Evolutionary conservation across 2,888 invertebrate species (phyloP).

Genomic region (Heteromyza rotundicornis): DNA sequence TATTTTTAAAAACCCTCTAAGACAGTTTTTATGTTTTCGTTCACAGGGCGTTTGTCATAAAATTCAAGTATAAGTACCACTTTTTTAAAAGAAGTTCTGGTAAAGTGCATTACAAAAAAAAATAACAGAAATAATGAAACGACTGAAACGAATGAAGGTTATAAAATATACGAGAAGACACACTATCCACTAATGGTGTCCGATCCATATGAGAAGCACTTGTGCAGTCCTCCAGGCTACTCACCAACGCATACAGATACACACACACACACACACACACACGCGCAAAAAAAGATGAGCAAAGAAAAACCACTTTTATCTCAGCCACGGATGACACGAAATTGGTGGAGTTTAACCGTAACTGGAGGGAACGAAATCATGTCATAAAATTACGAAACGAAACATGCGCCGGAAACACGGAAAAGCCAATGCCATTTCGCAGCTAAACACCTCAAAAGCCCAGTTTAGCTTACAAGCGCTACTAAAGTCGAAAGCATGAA

Average conservation of each 20-base stretch:
- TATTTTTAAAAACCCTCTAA: too few relatives aligned
- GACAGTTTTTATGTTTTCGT: too few relatives aligned
- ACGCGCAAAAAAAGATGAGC: background rate
- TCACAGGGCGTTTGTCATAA: too few relatives aligned
- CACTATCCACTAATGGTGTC: too few relatives aligned
- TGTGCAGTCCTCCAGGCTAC: too few relatives aligned
- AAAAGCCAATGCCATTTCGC: slow-evolving; percentile 17
- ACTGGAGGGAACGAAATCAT: background rate
- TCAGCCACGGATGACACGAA: slow-evolving; percentile 45
- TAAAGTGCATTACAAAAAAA: background rate
- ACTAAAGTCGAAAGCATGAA: background rate
- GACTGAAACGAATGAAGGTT: too few relatives aligned
- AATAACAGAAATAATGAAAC: too few relatives aligned
- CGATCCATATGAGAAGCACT: background rate
- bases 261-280: too few relatives aligned
- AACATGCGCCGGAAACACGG: background rate
- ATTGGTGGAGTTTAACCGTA: slow-evolving; percentile 29
- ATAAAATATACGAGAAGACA: too few relatives aligned
- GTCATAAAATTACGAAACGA: background rate
- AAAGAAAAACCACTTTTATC: slow-evolving; percentile 33
- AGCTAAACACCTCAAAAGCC: slow-evolving; percentile 24
- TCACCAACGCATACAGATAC: too few relatives aligned
- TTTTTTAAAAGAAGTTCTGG: background rate
- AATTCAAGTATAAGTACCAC: background rate
- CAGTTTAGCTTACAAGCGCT: slow-evolving; percentile 14